Conservation (phyloP, 2,113 vertebrate species). For the Himantopus leucocephalus region DNA sequence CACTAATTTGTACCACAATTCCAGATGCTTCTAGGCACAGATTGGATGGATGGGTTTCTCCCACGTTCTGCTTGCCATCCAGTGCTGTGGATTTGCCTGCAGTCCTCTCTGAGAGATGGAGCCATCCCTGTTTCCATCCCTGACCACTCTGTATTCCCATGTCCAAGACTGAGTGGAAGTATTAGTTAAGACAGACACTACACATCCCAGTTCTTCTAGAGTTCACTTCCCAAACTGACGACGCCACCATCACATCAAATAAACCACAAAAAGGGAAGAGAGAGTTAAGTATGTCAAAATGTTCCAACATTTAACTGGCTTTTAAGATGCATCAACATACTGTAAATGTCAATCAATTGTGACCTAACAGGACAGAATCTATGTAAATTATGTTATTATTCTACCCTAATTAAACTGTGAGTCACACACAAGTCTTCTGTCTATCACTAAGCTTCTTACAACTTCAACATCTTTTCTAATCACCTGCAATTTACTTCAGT, state of each 20-base stretch:
- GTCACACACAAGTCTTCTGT: not conserved
- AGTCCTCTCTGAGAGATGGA: not conserved
- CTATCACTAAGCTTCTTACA: not conserved
- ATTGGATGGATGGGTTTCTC: not conserved
- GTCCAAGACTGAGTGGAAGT: not conserved
- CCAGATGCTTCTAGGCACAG: not conserved
- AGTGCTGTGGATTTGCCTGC: not conserved
- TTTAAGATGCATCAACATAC: not conserved
- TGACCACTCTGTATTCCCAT: not conserved
- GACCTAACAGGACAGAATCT: not conserved
- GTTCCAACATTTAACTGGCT: not conserved
- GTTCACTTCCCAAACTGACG: not conserved
- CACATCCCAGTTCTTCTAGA: not conserved
- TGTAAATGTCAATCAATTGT: not conserved
- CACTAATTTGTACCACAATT: not conserved
- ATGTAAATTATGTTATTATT: constrained; percentile 10
- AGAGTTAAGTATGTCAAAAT: not conserved
- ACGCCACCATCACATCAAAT: not conserved
- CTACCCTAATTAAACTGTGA: not conserved
- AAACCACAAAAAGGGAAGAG: not conserved
- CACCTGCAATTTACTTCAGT: constrained; percentile 2
- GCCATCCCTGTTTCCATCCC: not conserved
- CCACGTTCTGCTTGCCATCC: not conserved
- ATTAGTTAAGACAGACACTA: not conserved
- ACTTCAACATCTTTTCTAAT: constrained; percentile 7